These are phyloP conservation scores for Pammene fasciana DNA, from an alignment of 2,888 invertebrate species.

Conservation along the genomic window DNA sequence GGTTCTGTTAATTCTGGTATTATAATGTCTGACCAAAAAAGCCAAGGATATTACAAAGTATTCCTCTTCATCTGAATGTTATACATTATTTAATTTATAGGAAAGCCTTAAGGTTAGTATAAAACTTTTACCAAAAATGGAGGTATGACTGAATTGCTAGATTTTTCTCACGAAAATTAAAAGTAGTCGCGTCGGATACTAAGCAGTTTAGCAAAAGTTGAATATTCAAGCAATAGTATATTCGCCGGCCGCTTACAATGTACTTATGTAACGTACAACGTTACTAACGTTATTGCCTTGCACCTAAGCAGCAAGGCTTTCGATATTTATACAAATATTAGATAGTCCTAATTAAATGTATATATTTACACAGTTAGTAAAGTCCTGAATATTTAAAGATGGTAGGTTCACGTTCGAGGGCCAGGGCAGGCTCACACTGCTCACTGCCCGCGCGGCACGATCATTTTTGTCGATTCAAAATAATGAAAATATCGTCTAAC, in stretches of 20 bases:
- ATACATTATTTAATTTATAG: background rate
- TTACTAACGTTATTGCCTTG: slow-evolving; percentile 2
- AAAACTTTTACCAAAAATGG: background rate
- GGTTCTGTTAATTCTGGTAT: background rate
- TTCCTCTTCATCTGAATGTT: background rate
- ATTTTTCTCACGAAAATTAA: no score
- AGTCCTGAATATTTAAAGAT: slow-evolving; percentile 16
- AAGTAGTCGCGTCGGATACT: background rate
- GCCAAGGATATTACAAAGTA: background rate
- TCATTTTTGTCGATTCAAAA: background rate
- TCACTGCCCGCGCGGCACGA: background rate
- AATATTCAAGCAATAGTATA: slow-evolving; percentile 8
- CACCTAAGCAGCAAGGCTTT: slow-evolving; percentile 13
- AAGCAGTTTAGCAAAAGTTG: background rate
- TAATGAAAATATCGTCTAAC: background rate
- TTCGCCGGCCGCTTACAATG: background rate
- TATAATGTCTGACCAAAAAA: background rate
- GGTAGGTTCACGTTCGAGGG: background rate
- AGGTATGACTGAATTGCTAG: background rate
- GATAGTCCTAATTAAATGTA: slow-evolving; percentile 3
- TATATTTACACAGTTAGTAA: slow-evolving; percentile 27
- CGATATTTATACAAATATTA: slow-evolving; percentile 1
- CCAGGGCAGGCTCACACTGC: background rate
- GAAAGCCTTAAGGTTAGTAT: background rate
- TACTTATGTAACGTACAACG: slow-evolving; percentile 21